Percentiles rank a stretch among this genome's conserved stretches.
These are phyloP conservation scores for Prionace glauca DNA, from an alignment of 2,797 vertebrate species.

Conservation along the genomic window DNA sequence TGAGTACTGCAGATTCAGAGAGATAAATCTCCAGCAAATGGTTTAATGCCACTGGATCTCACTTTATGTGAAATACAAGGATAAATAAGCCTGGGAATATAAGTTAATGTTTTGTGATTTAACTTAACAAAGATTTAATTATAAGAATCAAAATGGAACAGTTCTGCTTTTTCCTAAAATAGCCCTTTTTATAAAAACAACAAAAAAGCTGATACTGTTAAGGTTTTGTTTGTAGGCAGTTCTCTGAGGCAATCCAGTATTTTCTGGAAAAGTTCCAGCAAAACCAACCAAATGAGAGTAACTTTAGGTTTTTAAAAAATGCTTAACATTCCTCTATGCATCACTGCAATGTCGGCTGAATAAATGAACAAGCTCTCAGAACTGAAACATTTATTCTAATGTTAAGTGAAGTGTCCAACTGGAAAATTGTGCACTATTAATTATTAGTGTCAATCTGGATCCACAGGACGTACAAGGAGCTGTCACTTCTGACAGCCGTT, in stretches of 20 bases:
- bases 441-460: neutral
- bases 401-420: neutral
- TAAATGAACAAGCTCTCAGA: neutral
- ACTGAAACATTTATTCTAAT: conserved; percentile 9
- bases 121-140: neutral
- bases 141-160: neutral
- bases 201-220: too few relatives aligned
- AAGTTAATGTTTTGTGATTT: neutral
- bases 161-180: neutral
- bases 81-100: neutral
- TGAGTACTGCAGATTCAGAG: too few relatives aligned
- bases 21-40: neutral
- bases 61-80: neutral
- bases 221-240: neutral
- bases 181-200: neutral
- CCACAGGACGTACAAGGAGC: neutral
- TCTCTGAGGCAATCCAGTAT: neutral
- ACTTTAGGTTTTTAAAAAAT: neutral
- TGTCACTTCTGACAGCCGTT: neutral
- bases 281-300: neutral
- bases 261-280: neutral
- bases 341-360: neutral
- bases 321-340: neutral
- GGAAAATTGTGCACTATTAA: neutral
- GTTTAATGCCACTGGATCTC: neutral